phyloP scores from a whole-genome alignment of 2,888 invertebrate genomes.

The Oxystoma pomonae region DNA sequence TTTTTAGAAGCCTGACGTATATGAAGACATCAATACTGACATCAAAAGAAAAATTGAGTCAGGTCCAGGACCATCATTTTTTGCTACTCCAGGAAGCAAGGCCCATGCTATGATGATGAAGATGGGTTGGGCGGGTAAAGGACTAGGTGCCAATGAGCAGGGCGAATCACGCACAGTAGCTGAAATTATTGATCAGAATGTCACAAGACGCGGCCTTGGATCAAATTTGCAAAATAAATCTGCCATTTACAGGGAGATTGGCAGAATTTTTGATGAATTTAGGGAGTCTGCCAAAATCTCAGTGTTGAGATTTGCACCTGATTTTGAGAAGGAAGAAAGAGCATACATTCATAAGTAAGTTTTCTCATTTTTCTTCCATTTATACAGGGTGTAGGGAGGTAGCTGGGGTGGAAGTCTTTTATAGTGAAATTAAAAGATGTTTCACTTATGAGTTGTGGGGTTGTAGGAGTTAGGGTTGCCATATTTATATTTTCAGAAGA shows the following conservation, averaged over 20 bases:
- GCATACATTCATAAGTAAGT: conserved; percentile 33
- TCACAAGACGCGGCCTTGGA: conserved; percentile 33
- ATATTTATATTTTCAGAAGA: too few relatives aligned
- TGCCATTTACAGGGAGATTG: conserved; percentile 30
- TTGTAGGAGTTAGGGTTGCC: too few relatives aligned
- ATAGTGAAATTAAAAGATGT: too few relatives aligned
- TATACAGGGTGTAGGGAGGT: too few relatives aligned
- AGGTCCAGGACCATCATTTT: conserved; percentile 11
- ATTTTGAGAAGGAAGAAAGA: conserved; percentile 34
- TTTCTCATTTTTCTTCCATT: conserved; percentile 1
- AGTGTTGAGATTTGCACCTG: conserved; percentile 32
- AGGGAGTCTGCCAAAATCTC: conserved; percentile 31
- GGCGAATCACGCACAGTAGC: conserved; percentile 33
- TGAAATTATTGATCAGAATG: conserved; percentile 31
- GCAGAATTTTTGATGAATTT: conserved; percentile 32
- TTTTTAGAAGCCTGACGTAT: conserved; percentile 25
- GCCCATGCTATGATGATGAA: conserved; percentile 37
- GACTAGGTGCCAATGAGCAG: conserved; percentile 35
- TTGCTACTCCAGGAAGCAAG: conserved; percentile 27
- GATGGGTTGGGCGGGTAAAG: conserved; percentile 39
- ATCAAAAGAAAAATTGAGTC: conserved; percentile 15
- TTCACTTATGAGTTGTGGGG: too few relatives aligned
- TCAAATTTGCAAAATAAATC: conserved; percentile 18
- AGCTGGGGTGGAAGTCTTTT: too few relatives aligned
- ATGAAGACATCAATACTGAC: conserved; percentile 31